A percentile compares a stretch with the other conserved stretches of the same genome.
Evolutionary conservation across 2,888 invertebrate species (phyloP).

Genomic region (Trachelus iudaicus): DNA sequence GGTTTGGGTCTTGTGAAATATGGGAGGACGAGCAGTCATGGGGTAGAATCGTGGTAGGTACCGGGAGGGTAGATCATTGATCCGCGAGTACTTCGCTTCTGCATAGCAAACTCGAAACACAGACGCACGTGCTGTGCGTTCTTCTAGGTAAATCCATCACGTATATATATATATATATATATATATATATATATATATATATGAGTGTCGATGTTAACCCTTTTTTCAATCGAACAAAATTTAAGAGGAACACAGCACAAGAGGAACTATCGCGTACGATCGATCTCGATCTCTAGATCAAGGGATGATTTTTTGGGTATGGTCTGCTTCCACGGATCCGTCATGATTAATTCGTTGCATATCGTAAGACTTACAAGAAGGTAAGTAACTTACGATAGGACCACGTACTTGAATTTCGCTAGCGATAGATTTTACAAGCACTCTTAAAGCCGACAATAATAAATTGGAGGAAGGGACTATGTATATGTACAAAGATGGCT

Average conservation of each 20-base stretch:
- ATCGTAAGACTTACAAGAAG: not conserved
- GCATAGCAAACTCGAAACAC: not conserved
- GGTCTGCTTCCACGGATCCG: too few species aligned
- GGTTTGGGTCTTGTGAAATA: slow-evolving; percentile 2
- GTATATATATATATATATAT: too few species aligned
- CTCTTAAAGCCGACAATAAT: not conserved
- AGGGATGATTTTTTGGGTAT: not conserved
- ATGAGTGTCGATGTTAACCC: not conserved
- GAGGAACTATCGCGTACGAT: too few species aligned
- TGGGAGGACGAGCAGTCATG: not conserved
- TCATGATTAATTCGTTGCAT: too few species aligned
- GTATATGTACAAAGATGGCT: not conserved
- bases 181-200: too few species aligned
- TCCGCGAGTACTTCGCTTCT: slow-evolving; percentile 16
- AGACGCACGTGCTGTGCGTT: not conserved
- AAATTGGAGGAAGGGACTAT: not conserved
- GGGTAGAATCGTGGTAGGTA: slow-evolving; percentile 1
- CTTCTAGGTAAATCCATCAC: not conserved
- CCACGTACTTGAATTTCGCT: not conserved
- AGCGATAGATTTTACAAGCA: not conserved
- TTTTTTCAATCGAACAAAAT: too few species aligned
- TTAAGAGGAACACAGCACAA: too few species aligned
- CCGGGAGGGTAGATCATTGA: slow-evolving; percentile 27
- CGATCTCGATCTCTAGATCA: not conserved
- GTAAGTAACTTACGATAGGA: not conserved